Evolutionary conservation across 1,140 invertebrate genomes (phyloP), one percentile per base, ranked within the genome.

Genomic region (Chironomus striatipennis): DNA sequence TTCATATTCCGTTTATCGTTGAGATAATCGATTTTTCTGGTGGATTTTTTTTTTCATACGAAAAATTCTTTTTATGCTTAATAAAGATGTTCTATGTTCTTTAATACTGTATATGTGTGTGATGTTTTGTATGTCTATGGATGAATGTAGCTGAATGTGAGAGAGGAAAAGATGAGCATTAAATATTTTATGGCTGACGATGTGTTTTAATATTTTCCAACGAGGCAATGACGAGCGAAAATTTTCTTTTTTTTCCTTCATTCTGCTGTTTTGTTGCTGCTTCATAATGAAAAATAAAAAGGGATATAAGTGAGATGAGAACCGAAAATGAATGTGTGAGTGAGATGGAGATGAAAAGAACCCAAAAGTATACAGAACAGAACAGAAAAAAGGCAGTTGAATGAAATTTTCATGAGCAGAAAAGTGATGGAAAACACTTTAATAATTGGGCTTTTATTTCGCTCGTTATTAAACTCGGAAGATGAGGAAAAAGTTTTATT

Each of bases 381-480:
- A 47, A 9, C 2, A 1, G 47, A 12, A 57, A 15, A 15, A n/a
- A 57, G 12, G 43, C 43, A 57, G 47, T 57, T 57, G 47, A 57
- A 57, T 57, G 12, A 57, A 57, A 57, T 57, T 57, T 57, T 57
- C 47, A 57, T 57, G 65, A 70, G 65, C 20, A 6, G 17, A 70
- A 70, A 70, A 70, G 65, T 70, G 65, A 70, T 70, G 65, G 65
- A 70, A 70, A 70, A 70, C 65, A 70, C 65, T 70, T 70, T 70
- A 70, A 70, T 70, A 70, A 70, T 70, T 70, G 65, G 65, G 65
- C 65, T 70, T 70, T 70, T 70, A 70, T 70, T 21, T 70, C 47
- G 9, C 47, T 57, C 47, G 47, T 57, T 57, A 57, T 57, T 57
- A 57, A 57, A 57, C 47, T 12, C 4, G n/a, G n/a, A 57, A 57